These are phyloP conservation scores for Adela reaumurella DNA, from an alignment of 2,888 invertebrate genomes.

Conservation along the genomic window DNA sequence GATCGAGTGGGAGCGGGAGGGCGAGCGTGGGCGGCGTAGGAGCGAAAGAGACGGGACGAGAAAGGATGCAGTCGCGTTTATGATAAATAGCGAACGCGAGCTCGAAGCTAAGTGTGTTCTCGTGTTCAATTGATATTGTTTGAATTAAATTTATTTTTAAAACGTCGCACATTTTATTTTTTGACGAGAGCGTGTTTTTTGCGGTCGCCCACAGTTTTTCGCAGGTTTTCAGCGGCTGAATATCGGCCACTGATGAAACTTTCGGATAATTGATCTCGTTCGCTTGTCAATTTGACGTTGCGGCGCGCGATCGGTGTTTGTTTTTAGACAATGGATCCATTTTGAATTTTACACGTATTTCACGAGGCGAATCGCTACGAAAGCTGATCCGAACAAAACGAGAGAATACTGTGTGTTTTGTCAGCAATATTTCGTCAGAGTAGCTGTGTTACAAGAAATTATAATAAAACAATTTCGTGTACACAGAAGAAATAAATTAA, in stretches of 20 bases:
- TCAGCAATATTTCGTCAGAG: too few species aligned
- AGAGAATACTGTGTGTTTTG: too few species aligned
- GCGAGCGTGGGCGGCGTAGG: conserved; percentile 6
- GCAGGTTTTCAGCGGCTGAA: background rate
- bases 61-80: conserved; percentile 20
- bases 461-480: too few species aligned
- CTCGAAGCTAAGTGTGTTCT: conserved; percentile 34
- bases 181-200: background rate
- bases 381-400: too few species aligned
- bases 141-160: conserved; percentile 40
- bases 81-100: conserved; percentile 41
- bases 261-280: too few species aligned
- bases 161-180: background rate
- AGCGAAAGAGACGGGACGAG: conserved; percentile 5
- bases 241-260: background rate
- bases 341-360: too few species aligned
- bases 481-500: too few species aligned
- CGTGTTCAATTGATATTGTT: conserved; percentile 47
- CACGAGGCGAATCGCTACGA: too few species aligned
- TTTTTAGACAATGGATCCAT: too few species aligned
- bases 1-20: conserved; percentile 6
- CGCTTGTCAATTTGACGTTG: too few species aligned
- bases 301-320: too few species aligned
- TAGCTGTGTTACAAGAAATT: too few species aligned
- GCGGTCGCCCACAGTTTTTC: background rate